Evolutionary conservation across 2,888 invertebrate species (phyloP), one percentile per base, ranked within the genome.

Genomic region (Agrilus cyanescens): DNA sequence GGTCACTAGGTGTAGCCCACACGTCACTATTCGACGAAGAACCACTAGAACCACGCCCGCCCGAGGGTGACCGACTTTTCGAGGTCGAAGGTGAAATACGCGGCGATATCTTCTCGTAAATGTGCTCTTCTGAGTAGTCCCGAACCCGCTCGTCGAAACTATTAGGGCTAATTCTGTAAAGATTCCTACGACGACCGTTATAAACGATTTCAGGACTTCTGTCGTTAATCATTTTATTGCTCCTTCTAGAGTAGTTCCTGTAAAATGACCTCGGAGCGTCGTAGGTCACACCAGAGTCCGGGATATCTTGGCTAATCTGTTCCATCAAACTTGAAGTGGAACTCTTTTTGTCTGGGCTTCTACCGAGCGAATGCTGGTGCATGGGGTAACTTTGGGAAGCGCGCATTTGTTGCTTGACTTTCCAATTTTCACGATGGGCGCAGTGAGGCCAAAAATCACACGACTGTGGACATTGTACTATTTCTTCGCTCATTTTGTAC

Each of bases 391-490:
- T 74, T 52, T 74, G 73, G 0, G 72, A 73, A 2, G 68, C 54
- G 37, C 70, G 63, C 70, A 73, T 72, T 45, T 57, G 58, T 12
- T 54, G 50, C 29, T 59, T 56, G 33, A 53, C 56, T 38, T 52
- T 57, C 35, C 58, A 45, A 14, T 58, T 61, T 32, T 71, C 70
- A 14, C 71, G 60, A 48, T 72, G 73, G 0, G 69, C 67, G 52
- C 73, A 73, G 43, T 73, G 72, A 12, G 79, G 77, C 79, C 78
- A 79, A 62, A 75, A 78, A 52, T 76, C 74, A 55, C 78, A 78
- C 10, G 72, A 71, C 46, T 68, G 71, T 38, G 71, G 68, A 57
- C 74, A 75, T 30, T 69, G 65, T 40, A 62, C 56, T 38, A 60
- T 63, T 8, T 61, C 52, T 38, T 63, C 65, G 8, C 61, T 56